phyloP scores from a whole-genome alignment of 2,113 vertebrate genomes.

The Notarius quadriscutis region DNA sequence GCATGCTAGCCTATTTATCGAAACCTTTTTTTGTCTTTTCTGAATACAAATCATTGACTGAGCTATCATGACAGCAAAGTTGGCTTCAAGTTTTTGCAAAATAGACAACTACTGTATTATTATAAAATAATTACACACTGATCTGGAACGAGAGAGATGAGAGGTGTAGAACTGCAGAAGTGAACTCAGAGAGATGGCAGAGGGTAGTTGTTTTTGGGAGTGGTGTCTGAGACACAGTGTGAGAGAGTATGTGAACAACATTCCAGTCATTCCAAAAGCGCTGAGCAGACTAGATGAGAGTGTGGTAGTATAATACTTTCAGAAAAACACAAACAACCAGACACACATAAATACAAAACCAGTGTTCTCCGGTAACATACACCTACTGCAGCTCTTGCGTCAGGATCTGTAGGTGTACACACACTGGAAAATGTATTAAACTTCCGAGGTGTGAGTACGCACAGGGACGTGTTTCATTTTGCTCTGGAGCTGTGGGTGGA shows the following conservation, averaged over 20 bases:
- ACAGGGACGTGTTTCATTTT: slow-evolving; percentile 8
- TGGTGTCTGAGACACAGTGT: slow-evolving; percentile 43
- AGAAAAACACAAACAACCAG: slow-evolving; percentile 28
- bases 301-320: slow-evolving; percentile 28
- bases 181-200: slow-evolving; percentile 15
- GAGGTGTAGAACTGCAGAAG: neutral
- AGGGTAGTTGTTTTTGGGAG: slow-evolving; percentile 51
- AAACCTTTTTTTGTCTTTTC: neutral
- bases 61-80: neutral
- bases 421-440: neutral
- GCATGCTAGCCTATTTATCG: neutral
- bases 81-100: neutral
- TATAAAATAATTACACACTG: too few species aligned
- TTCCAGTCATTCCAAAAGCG: slow-evolving; percentile 75
- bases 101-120: too few species aligned
- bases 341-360: slow-evolving; percentile 2
- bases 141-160: slow-evolving; percentile 3
- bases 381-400: slow-evolving; percentile 25
- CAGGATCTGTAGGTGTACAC: slow-evolving; percentile 31
- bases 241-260: slow-evolving; percentile 61
- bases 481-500: slow-evolving; percentile 7
- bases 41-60: neutral
- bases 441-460: slow-evolving; percentile 16
- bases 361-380: slow-evolving; percentile 21
- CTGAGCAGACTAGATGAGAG: slow-evolving; percentile 63